Evolutionary conservation across 2,113 vertebrate species (phyloP).

Genomic region (Nycticorax nycticorax): DNA sequence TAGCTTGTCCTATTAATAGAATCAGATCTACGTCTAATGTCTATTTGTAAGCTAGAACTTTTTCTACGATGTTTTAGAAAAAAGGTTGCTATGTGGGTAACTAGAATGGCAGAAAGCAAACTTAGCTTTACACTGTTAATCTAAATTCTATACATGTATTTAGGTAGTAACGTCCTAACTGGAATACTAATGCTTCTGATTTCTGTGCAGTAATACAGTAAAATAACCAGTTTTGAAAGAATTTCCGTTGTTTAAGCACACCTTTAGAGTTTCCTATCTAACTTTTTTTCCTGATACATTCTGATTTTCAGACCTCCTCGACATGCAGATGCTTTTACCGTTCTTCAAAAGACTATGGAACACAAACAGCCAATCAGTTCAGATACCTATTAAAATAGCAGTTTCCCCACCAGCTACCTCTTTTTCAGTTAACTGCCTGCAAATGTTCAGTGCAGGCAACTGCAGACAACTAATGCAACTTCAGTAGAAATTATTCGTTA

Average conservation of each 20-base stretch:
- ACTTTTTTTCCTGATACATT: neutral
- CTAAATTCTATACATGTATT: neutral
- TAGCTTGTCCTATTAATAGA: neutral
- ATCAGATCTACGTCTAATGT: neutral
- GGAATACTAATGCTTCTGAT: neutral
- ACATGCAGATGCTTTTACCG: neutral
- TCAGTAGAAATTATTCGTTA: neutral
- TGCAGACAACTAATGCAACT: neutral
- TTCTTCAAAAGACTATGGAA: neutral
- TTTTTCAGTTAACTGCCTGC: neutral
- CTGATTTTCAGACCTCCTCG: neutral
- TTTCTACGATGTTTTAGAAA: neutral
- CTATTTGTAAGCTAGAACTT: neutral
- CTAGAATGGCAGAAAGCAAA: neutral
- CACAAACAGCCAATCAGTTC: neutral
- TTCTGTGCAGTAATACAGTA: neutral
- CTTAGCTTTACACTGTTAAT: neutral
- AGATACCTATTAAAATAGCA: neutral
- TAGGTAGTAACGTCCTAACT: neutral
- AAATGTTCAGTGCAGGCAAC: neutral
- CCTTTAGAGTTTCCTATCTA: neutral
- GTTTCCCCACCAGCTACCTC: neutral
- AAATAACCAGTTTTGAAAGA: neutral
- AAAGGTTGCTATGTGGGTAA: neutral
- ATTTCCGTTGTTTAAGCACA: neutral